Evolutionary conservation across 2,113 vertebrate genomes (phyloP), one percentile per base, ranked within the genome.

Genomic region (Mixornis gularis): DNA sequence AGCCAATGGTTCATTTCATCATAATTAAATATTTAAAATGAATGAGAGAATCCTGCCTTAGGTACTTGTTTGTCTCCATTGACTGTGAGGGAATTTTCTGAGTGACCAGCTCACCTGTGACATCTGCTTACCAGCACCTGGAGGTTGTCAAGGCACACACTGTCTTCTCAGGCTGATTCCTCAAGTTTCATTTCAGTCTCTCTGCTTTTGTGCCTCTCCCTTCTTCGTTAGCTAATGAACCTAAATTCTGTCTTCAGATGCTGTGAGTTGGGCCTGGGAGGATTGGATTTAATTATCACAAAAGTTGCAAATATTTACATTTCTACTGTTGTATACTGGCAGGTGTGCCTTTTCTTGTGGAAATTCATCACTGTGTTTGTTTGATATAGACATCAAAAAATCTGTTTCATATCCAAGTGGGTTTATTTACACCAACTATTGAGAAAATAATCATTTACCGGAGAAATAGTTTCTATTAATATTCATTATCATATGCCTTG

Each of bases 251-350:
- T 79, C 62, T 94, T 89, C 6, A 13, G 46, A 85, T 14, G 26
- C 55, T 76, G 60, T 0, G 0, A 90, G 60, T 56, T 52, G 38
- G 66, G 86, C 51, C 71, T 87, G 65, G 30, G 78, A 89, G 91
- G 55, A 55, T 13, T 88, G 41, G n/a, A 78, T 85, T 79, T 79
- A 93, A 91, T 93, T 85, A 91, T 53, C 62, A 66, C 18, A 40
- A 43, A 93, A 79, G 25, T 43, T 55, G 73, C 89, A 92, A 94
- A 93, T 94, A 89, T 95, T 94, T 94, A 89, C 68, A 89, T 85
- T 95, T 70, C 70, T 84, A 17, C 58, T 76, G 72, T 46, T 49
- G 17, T 69, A 25, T 41, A 51, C 70, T 34, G 66, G 80, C 94
- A 95, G 94, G 81, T 93, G 91, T 79, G 86, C 53, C 49, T 81